phyloP scores from a whole-genome alignment of 2,797 vertebrate genomes.

The Arnoldichthys spilopterus region DNA sequence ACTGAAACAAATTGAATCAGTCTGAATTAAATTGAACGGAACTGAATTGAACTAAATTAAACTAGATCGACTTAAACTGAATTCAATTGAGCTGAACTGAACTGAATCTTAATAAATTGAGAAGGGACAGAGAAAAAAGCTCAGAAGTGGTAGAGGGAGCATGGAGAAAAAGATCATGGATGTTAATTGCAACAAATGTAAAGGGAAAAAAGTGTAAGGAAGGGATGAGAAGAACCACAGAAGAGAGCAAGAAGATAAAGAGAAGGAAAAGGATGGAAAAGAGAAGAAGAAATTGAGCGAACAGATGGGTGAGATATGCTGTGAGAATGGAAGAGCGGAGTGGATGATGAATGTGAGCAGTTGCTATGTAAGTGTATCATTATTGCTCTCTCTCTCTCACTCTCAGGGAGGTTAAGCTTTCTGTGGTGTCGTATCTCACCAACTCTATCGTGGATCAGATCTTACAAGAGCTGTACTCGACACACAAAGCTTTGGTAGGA shows the following conservation, averaged over 20 bases:
- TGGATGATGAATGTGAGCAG: neutral
- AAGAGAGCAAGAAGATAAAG: neutral
- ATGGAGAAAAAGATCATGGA: neutral
- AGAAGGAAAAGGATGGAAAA: neutral
- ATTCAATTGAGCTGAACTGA: neutral
- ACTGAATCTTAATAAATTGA: neutral
- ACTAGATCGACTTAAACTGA: too few species aligned
- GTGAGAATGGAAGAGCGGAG: neutral
- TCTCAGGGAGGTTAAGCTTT: conserved; percentile 74
- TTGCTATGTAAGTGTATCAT: conserved; percentile 26
- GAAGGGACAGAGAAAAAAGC: neutral
- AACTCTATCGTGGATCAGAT: conserved; percentile 94
- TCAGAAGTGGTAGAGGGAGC: neutral
- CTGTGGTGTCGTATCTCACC: conserved; percentile 90
- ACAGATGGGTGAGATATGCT: neutral
- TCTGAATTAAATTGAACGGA: too few species aligned
- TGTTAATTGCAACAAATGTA: neutral
- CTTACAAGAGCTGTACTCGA: conserved; percentile 88
- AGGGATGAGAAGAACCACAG: neutral
- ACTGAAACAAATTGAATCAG: neutral
- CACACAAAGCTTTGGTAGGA: conserved; percentile 90
- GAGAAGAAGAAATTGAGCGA: neutral
- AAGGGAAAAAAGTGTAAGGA: too few species aligned
- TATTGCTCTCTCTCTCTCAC: neutral
- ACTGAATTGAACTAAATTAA: too few species aligned